Base-by-base conservation (phyloP, 1,140 invertebrate species). In the Euura saliciscinereae region DNA sequence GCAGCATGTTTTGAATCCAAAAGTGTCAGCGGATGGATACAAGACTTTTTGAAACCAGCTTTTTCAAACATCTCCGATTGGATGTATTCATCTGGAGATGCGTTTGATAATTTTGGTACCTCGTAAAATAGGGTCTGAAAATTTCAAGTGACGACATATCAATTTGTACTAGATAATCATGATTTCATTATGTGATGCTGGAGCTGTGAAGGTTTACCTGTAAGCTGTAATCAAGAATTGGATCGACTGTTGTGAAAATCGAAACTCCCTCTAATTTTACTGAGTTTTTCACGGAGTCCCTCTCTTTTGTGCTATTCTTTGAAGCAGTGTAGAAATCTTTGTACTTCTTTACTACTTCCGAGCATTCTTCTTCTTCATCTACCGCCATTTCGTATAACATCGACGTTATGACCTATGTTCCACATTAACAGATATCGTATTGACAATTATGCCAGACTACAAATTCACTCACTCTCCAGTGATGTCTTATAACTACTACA, bases 81-180 rank as follows among this genome's bases (percentile, higher is more conserved):
- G 70, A 91, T 87, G 88, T 90, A 92, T 80, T 94, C 93, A 75
- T 91, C 91, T 66, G 81, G 79, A 45, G 82, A 80, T 10, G 93
- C 80, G 73, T 87, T 85, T 28, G 28, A 28, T 28, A 28, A 82
- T 69, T 88, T 82, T 69, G 91, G 91, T 28, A 93, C 75, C 70
- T 90, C 88, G 74, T 88, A 83, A 75, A 89, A 91, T 70, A 92
- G 88, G 11, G 88, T 90, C 89, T 92, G 80, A 68, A 82, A 76
- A 78, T 45, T 73, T 72, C 71, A 70, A 72, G 44, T 66, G 8
- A 92, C 77, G 78, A 89, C 89, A 3, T 81, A 71, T n/a, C 87
- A 84, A 28, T 28, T 28, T 28, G 83, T 7, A 28, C 28, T 28
- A 28, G 28, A 28, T 28, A 28, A 28, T 28, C 28, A 28, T 28